phyloP scores from a whole-genome alignment of 2,888 invertebrate genomes.

The Platycnemis pennipes region DNA sequence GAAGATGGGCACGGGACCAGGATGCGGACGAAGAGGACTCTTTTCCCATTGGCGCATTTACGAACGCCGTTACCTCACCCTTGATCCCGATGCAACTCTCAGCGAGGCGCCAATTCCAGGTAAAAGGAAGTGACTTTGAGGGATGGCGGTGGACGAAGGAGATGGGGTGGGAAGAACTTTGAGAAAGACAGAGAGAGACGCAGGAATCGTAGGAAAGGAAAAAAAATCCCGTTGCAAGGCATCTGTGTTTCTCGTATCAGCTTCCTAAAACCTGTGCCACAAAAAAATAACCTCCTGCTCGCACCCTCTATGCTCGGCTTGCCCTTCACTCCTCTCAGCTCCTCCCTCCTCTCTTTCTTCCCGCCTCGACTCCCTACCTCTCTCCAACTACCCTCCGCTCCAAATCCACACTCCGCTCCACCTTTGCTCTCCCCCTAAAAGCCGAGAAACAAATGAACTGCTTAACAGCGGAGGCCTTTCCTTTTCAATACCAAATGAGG shows the following conservation, averaged over 20 bases:
- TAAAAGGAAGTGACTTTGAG: slow-evolving; percentile 62
- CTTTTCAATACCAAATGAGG: slow-evolving; percentile 68
- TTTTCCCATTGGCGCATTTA: background rate
- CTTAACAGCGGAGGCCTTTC: slow-evolving; percentile 58
- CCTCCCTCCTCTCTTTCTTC: background rate
- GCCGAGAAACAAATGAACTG: slow-evolving; percentile 65
- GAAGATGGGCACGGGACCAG: background rate
- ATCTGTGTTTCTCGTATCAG: slow-evolving; percentile 17
- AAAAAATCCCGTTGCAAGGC: slow-evolving; percentile 14
- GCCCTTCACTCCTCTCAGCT: background rate
- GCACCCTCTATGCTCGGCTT: background rate
- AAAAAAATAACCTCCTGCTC: background rate
- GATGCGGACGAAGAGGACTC: slow-evolving; percentile 22
- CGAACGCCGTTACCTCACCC: slow-evolving; percentile 40
- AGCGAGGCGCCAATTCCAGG: slow-evolving; percentile 64
- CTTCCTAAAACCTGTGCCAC: slow-evolving; percentile 1
- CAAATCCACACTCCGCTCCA: background rate
- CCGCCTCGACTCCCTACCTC: background rate
- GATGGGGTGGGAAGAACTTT: background rate
- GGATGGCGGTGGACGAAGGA: slow-evolving; percentile 28
- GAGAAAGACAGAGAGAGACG: background rate
- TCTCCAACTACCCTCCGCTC: background rate
- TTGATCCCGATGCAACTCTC: slow-evolving; percentile 45
- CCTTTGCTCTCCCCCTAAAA: background rate
- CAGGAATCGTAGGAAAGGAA: background rate